Conservation (phyloP, 2,797 vertebrate species). For the Myioborus melanocephalus region DNA sequence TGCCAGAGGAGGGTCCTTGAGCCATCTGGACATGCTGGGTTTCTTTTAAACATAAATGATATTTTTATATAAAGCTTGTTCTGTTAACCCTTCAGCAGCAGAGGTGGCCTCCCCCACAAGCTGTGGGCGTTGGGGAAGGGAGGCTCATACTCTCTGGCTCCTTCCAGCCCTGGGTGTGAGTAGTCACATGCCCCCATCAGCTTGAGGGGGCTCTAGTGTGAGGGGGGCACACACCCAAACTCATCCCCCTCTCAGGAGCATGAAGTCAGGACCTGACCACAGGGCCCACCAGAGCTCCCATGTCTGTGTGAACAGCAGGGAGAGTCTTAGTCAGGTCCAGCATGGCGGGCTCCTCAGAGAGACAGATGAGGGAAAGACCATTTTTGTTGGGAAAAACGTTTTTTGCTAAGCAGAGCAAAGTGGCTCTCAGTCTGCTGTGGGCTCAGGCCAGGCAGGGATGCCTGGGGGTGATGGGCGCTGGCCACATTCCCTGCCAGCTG, state of each 20-base stretch:
- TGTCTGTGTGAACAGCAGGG: rapidly evolving
- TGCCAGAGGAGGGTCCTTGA: conserved; percentile 48
- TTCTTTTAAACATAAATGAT: background rate
- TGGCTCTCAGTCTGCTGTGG: background rate
- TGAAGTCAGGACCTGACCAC: background rate
- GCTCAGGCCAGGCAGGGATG: background rate
- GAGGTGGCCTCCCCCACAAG: background rate
- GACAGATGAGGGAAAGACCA: rapidly evolving
- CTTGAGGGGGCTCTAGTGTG: background rate
- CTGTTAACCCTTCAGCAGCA: conserved; percentile 38
- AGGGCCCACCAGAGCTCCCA: rapidly evolving
- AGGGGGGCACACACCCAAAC: background rate
- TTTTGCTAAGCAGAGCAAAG: background rate
- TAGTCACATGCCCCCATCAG: background rate
- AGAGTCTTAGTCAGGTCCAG: rapidly evolving
- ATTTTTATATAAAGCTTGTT: conserved; percentile 3
- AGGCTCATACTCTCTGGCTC: rapidly evolving
- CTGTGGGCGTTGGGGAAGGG: background rate
- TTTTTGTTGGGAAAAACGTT: rapidly evolving
- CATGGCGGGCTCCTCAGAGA: background rate
- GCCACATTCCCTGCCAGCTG: background rate
- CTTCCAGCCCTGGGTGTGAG: background rate
- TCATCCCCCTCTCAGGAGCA: background rate
- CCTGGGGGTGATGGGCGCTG: background rate
- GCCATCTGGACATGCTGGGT: conserved; percentile 47